Evolutionary conservation across 1,140 invertebrate genomes (phyloP), one percentile per base, ranked within the genome.

Genomic region (Scaptomyza graminum): DNA sequence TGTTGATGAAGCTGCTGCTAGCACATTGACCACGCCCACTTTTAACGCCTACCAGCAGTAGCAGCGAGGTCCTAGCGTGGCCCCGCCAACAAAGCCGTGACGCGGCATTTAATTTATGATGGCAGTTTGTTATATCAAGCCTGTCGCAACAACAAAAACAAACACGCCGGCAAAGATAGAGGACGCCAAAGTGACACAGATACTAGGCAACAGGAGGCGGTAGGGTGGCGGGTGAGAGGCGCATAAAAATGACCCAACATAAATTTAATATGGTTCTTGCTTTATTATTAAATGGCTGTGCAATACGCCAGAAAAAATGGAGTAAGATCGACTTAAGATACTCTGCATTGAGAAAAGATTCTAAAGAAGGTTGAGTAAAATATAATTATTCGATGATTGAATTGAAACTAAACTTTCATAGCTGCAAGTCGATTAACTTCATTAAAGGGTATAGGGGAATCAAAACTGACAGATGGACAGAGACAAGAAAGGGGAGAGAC

Each of bases 231-330:
- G 39, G 4, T 22, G 44, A 34, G 39, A 61, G 69, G 69, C 57
- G 67, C 59, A 90, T 83, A 90, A 90, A 89, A 90, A 90, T 90
- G 83, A 88, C 88, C 87, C 68, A 81, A 81, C 87, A 90, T 90
- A 90, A 90, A 90, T 90, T 90, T 88, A 90, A 90, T 90, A 90
- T n/a, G n/a, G n/a, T 90, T 79, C 74, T 77, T 78, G 87, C 76
- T 90, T 90, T 88, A 90, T 90, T 90, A 90, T 90, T 90, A 84
- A 90, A 90, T 90, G 71, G 74, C 66, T 65, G 46, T 62, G 61
- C 46, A 68, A 34, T 39, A 56, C 44, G 47, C 15, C 13, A 41
- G 1, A 41, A 8, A 18, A 13, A 25, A 57, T 15, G 5, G n/a
- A 2, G n/a, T n/a, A n/a, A 51, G 7, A 44, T 0, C 12, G 5